A percentile compares a stretch with the other conserved stretches of the same genome.
These are phyloP conservation scores for Pocillopora verrucosa DNA, from an alignment of 64 coral and sea anemone genomes.

Conservation along the genomic window DNA sequence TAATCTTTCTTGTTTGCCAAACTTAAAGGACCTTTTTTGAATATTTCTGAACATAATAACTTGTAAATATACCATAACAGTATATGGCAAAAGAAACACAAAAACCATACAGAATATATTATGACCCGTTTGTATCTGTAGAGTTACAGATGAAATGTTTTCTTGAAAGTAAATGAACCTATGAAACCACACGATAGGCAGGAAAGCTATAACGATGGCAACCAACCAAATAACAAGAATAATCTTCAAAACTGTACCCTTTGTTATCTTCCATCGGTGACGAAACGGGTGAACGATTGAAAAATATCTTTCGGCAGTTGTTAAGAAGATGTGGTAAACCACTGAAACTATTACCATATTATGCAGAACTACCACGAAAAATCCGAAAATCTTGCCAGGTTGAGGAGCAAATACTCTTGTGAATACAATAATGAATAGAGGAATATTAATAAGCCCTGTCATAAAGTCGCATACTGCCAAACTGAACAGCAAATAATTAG, in stretches of 20 bases:
- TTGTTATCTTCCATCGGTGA: conserved; percentile 37
- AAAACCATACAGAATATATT: conserved; percentile 36
- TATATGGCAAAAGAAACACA: conserved; percentile 48
- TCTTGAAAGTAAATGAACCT: neutral
- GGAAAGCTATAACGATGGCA: neutral
- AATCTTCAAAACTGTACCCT: conserved; percentile 12
- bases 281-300: conserved; percentile 36
- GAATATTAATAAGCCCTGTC: conserved; percentile 51
- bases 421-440: neutral
- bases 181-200: neutral
- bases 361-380: neutral
- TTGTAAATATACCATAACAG: conserved; percentile 40
- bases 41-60: conserved; percentile 41
- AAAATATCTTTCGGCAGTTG: conserved; percentile 46
- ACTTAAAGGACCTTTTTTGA: neutral
- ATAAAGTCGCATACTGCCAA: conserved; percentile 66
- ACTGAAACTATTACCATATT: conserved; percentile 24
- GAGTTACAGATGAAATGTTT: neutral
- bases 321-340: conserved; percentile 36
- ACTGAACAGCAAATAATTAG: conserved; percentile 72
- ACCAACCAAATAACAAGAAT: conserved; percentile 6
- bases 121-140: conserved; percentile 10
- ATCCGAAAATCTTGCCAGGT: neutral
- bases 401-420: neutral
- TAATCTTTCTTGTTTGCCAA: neutral